phyloP scores from a whole-genome alignment of 2,888 invertebrate genomes.

The Augiades crinisus region DNA sequence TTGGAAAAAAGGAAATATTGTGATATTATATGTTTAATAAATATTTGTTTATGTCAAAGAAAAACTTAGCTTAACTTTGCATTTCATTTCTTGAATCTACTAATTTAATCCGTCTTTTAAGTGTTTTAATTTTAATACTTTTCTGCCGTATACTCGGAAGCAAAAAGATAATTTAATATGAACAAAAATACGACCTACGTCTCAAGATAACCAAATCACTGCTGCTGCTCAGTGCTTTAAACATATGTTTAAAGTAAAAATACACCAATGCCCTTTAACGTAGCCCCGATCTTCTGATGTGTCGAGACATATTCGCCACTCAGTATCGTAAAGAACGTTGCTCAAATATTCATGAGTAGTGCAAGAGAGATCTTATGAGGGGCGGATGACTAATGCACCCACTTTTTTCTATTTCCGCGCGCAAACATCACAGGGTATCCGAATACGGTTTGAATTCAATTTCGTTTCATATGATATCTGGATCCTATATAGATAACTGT shows the following conservation, averaged over 20 bases:
- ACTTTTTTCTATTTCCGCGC: constrained; percentile 20
- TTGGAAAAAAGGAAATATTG: too few relatives aligned
- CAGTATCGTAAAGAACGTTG: constrained; percentile 28
- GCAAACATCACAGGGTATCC: constrained; percentile 17
- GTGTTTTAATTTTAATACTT: not conserved
- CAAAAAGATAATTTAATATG: too few relatives aligned
- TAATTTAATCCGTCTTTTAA: too few relatives aligned
- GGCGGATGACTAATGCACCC: constrained; percentile 22
- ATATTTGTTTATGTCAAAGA: too few relatives aligned
- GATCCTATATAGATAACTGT: too few relatives aligned
- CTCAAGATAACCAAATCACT: constrained; percentile 13
- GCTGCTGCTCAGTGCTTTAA: not conserved
- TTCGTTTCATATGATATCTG: constrained; percentile 3
- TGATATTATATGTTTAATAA: too few relatives aligned
- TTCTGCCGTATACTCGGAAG: too few relatives aligned
- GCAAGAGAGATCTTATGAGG: constrained; percentile 24
- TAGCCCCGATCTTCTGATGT: constrained; percentile 14
- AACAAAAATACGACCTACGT: too few relatives aligned
- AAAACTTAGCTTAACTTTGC: too few relatives aligned
- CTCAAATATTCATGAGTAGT: constrained; percentile 32
- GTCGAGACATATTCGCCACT: constrained; percentile 28
- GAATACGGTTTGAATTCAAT: constrained; percentile 10
- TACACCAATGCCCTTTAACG: not conserved
- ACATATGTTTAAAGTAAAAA: constrained; percentile 1
- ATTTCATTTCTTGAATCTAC: too few relatives aligned